Conservation (phyloP, 2,888 invertebrate genomes). For the Pachliopta kotzebuea region DNA sequence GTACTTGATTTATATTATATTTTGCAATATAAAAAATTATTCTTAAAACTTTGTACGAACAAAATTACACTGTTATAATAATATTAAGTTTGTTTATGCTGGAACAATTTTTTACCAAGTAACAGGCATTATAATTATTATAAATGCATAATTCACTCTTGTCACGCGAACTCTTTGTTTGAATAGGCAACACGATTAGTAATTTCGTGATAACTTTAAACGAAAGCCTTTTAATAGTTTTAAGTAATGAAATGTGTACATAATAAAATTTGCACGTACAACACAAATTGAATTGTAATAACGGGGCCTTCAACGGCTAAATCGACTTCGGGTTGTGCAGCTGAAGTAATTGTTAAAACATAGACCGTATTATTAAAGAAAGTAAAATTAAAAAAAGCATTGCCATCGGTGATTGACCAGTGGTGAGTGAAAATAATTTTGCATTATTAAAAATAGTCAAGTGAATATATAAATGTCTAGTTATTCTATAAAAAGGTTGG, state of each 20-base stretch:
- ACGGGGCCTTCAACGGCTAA: not conserved
- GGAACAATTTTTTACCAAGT: conserved; percentile 36
- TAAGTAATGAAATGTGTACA: conserved; percentile 48
- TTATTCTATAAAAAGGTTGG: no score
- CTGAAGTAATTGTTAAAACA: no score
- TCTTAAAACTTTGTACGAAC: not conserved
- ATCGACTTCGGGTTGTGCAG: not conserved
- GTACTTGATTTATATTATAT: not conserved
- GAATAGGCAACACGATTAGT: conserved; percentile 51
- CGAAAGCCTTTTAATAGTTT: conserved; percentile 47
- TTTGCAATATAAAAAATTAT: not conserved
- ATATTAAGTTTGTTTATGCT: conserved; percentile 31
- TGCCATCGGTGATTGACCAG: no score
- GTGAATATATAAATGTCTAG: no score
- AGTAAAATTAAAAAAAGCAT: no score
- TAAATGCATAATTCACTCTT: conserved; percentile 52
- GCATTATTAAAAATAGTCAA: no score
- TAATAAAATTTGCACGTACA: conserved; percentile 38
- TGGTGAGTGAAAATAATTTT: no score
- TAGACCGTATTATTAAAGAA: no score
- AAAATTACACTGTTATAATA: conserved; percentile 2
- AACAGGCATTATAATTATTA: conserved; percentile 44
- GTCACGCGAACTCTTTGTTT: conserved; percentile 53
- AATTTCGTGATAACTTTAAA: conserved; percentile 48
- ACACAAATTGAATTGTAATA: conserved; percentile 1